Evolutionary conservation across 2,797 vertebrate species (phyloP), one percentile per base, ranked within the genome.

Genomic region (Schizopygopsis malacanthus): DNA sequence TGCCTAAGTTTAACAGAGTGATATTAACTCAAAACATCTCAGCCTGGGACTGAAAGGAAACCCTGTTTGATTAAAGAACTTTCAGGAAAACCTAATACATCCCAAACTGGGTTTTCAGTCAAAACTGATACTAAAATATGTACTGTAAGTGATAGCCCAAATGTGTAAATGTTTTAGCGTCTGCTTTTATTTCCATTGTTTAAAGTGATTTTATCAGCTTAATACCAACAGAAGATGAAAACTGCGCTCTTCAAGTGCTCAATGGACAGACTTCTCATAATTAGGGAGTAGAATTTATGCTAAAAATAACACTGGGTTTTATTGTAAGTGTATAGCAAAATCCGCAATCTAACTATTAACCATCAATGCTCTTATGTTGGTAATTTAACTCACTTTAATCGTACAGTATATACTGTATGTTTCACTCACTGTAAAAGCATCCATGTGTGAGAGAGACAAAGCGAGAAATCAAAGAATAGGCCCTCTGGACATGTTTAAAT

Each of bases 11-110:
- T 22, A 78, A 16, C 67, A 37, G 20, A 75, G 52, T 28, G 52
- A 80, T 28, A 85, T 52, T 50, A 22, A 84, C 22, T 67, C 79
- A 47, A 79, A 88, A 84, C 73, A 70, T 84, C 54, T 88, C 52
- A 15, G 61, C 28, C 79, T 50, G 63, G 78, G 77, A 76, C 16
- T 73, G 50, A 69, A 83, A 79, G 87, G 86, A 87, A 88, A 87
- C 37, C 22, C 63, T 45, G 63, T 87, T 85, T 86, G 86, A 87
- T 89, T 87, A 87, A 56, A 25, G 41, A n/a, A 76, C 59, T 85
- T 81, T 82, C 86, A 33, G 28, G 28, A 18, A 78, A 78, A 77
- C 45, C 76, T 50, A 61, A 76, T 70, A 69, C 25, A 65, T 43
- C 15, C 16, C 39, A 59, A 61, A 65, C 41, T 81, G 12, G 6